Evolutionary conservation across 2,113 vertebrate species (phyloP).

Genomic region (Acanthisitta chloris): DNA sequence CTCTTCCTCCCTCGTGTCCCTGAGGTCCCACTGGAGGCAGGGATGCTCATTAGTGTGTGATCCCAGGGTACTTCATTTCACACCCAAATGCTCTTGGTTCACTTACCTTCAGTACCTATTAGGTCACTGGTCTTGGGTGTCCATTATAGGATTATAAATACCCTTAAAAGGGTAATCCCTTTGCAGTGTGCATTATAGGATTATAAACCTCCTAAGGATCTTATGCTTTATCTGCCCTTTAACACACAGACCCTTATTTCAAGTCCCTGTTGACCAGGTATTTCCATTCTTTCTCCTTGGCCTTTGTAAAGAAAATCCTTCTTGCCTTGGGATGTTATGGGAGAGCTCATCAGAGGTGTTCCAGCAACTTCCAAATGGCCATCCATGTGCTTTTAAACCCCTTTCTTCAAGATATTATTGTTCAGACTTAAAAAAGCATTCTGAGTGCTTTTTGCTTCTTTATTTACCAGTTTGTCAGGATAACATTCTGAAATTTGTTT

Average conservation of each 20-base stretch:
- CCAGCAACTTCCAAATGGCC: background rate
- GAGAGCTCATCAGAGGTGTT: background rate
- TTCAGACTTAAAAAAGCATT: background rate
- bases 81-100: slow-evolving; percentile 29
- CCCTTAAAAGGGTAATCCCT: slow-evolving; percentile 65
- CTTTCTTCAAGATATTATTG: background rate
- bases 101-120: slow-evolving; percentile 22
- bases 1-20: background rate
- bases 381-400: background rate
- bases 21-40: background rate
- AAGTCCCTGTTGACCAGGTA: slow-evolving; percentile 48
- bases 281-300: slow-evolving; percentile 47
- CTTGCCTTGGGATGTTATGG: background rate
- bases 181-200: slow-evolving; percentile 58
- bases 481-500: background rate
- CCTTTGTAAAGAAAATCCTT: slow-evolving; percentile 55
- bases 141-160: slow-evolving; percentile 68
- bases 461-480: background rate
- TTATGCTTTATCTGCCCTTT: slow-evolving; percentile 60
- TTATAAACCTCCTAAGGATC: slow-evolving; percentile 56
- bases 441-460: background rate
- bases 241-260: slow-evolving; percentile 58
- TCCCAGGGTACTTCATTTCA: slow-evolving; percentile 47
- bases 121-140: slow-evolving; percentile 49
- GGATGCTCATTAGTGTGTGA: slow-evolving; percentile 31